Conservation (phyloP, 2,797 vertebrate species). For the Smutsia gigantea region DNA sequence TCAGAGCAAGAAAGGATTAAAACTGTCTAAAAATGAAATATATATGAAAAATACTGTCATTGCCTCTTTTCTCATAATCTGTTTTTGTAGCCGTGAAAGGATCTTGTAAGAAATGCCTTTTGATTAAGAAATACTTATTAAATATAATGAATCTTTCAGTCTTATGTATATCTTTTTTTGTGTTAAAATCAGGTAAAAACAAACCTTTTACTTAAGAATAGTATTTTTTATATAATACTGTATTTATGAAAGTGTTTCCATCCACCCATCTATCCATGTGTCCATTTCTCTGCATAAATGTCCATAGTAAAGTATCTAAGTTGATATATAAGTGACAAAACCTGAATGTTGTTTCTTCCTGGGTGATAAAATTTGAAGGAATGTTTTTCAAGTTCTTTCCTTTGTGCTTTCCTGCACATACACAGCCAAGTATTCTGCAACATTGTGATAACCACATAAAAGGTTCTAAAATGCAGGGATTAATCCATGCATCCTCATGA, state of each 20-base stretch:
- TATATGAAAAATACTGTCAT: background rate
- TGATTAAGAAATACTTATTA: too few species aligned
- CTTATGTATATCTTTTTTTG: background rate
- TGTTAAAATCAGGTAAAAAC: conserved; percentile 2
- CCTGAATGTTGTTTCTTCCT: background rate
- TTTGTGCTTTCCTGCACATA: background rate
- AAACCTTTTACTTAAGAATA: background rate
- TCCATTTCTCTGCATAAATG: background rate
- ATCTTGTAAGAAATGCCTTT: background rate
- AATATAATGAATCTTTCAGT: too few species aligned
- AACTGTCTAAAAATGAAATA: background rate
- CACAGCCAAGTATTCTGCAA: background rate
- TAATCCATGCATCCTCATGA: background rate
- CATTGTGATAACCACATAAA: background rate
- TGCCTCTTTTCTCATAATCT: background rate
- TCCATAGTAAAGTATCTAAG: background rate
- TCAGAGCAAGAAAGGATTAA: background rate
- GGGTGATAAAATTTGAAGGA: background rate
- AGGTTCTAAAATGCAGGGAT: background rate
- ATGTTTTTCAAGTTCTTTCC: background rate
- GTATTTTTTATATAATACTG: background rate
- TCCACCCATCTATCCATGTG: background rate
- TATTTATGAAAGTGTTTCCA: background rate
- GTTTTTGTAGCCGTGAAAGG: background rate
- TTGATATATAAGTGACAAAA: background rate